A percentile compares a stretch with the other conserved stretches of the same genome.
Conservation (phyloP, 2,113 vertebrate genomes). For the Lophochroa leadbeateri region DNA sequence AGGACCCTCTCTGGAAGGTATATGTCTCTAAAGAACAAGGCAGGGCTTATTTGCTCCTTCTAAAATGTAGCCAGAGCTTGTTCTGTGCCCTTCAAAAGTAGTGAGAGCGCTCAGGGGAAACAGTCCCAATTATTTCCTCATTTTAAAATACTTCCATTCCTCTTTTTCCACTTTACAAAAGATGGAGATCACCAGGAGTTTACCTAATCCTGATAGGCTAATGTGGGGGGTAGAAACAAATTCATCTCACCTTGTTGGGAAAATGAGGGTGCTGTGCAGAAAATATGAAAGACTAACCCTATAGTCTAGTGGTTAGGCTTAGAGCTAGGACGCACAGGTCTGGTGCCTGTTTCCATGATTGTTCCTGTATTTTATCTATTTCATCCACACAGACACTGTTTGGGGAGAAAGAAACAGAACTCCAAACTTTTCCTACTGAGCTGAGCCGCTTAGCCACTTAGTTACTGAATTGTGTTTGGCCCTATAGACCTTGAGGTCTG, state of each 20-base stretch:
- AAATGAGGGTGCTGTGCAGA: not conserved
- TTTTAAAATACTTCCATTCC: not conserved
- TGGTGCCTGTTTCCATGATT: not conserved
- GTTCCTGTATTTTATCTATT: not conserved
- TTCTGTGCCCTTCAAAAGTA: not conserved
- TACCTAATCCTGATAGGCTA: not conserved
- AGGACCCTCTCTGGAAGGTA: not conserved
- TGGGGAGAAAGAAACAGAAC: not conserved
- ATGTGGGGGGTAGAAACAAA: not conserved
- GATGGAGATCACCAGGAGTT: not conserved
- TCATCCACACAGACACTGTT: not conserved
- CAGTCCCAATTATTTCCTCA: not conserved
- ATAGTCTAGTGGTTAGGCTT: not conserved
- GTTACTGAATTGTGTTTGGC: fast-evolving
- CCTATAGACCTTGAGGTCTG: not conserved
- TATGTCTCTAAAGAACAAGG: not conserved
- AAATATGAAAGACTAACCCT: not conserved
- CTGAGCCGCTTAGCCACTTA: not conserved
- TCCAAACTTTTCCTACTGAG: not conserved
- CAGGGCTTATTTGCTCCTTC: not conserved
- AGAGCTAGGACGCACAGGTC: not conserved
- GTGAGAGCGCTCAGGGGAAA: not conserved
- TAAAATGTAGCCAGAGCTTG: not conserved
- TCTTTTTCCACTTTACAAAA: not conserved
- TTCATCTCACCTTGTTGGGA: not conserved